Evolutionary conservation across 2,888 invertebrate species (phyloP).

Genomic region (Thera britannica): DNA sequence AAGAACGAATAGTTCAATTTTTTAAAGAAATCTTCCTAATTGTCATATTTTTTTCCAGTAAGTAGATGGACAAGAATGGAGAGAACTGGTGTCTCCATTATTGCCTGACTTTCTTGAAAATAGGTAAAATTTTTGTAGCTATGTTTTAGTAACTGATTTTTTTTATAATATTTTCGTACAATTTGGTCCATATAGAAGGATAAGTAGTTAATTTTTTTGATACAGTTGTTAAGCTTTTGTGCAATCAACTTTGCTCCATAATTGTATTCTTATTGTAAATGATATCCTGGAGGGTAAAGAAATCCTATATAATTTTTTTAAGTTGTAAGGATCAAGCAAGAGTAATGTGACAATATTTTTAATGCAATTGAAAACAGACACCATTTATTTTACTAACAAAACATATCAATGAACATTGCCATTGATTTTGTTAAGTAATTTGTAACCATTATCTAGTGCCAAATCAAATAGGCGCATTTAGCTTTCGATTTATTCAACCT

Average conservation of each 20-base stretch:
- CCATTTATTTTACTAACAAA: constrained; percentile 45
- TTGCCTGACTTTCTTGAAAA: constrained; percentile 12
- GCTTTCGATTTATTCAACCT: constrained; percentile 54
- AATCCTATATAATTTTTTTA: too few relatives aligned
- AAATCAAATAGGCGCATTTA: constrained; percentile 57
- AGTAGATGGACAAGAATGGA: not conserved
- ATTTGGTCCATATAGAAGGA: constrained; percentile 50
- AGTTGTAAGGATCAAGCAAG: not conserved
- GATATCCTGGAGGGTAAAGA: not conserved
- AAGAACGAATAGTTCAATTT: not conserved
- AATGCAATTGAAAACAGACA: constrained; percentile 21
- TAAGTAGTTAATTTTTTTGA: constrained; percentile 59
- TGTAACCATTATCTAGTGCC: constrained; percentile 57
- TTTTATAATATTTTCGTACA: constrained; percentile 13
- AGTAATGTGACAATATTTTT: constrained; percentile 32
- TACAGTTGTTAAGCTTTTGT: constrained; percentile 43
- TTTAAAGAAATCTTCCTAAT: constrained; percentile 10
- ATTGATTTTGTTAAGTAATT: constrained; percentile 29
- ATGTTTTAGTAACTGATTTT: constrained; percentile 21
- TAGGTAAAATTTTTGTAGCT: constrained; percentile 16
- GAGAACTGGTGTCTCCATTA: constrained; percentile 1
- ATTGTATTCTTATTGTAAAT: constrained; percentile 4
- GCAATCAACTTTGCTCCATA: constrained; percentile 35
- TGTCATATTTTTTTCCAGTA: constrained; percentile 5
- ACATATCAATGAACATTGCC: constrained; percentile 55